Evolutionary conservation across 1,140 invertebrate genomes (phyloP).

Genomic region (Delia radicum): DNA sequence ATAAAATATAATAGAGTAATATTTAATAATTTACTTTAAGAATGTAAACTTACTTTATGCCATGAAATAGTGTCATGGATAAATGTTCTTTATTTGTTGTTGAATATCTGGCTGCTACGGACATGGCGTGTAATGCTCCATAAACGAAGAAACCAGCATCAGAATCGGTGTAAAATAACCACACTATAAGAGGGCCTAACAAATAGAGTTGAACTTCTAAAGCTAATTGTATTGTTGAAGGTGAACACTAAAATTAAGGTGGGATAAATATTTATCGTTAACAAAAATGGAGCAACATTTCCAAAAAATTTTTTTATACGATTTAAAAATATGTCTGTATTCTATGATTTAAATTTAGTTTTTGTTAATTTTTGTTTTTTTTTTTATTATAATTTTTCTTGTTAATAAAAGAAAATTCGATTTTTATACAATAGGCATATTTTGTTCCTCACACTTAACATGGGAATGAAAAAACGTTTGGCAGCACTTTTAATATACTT

Average conservation of each 20-base stretch:
- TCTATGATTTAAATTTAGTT: too few species aligned
- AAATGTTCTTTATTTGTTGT: conserved; percentile 62
- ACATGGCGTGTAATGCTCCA: conserved; percentile 60
- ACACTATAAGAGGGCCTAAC: conserved; percentile 69
- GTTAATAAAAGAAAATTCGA: too few species aligned
- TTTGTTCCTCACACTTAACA: too few species aligned
- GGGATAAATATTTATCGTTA: too few species aligned
- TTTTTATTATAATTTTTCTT: too few species aligned
- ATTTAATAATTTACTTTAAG: neutral
- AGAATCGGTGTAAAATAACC: conserved; percentile 63
- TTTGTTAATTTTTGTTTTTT: too few species aligned
- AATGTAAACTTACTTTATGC: conserved; percentile 60
- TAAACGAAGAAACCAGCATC: conserved; percentile 60
- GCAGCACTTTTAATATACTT: too few species aligned
- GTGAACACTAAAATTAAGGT: conserved; percentile 62
- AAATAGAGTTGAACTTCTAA: conserved; percentile 82
- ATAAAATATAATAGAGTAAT: conserved; percentile 33
- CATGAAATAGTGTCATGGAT: conserved; percentile 66
- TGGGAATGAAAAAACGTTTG: too few species aligned
- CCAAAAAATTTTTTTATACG: too few species aligned
- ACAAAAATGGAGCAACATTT: too few species aligned
- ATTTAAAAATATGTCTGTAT: too few species aligned
- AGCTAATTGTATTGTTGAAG: conserved; percentile 72
- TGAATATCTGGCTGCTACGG: conserved; percentile 64
- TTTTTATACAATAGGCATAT: too few species aligned